Conservation (phyloP, 2,113 vertebrate genomes). For the Bungarus multicinctus region DNA sequence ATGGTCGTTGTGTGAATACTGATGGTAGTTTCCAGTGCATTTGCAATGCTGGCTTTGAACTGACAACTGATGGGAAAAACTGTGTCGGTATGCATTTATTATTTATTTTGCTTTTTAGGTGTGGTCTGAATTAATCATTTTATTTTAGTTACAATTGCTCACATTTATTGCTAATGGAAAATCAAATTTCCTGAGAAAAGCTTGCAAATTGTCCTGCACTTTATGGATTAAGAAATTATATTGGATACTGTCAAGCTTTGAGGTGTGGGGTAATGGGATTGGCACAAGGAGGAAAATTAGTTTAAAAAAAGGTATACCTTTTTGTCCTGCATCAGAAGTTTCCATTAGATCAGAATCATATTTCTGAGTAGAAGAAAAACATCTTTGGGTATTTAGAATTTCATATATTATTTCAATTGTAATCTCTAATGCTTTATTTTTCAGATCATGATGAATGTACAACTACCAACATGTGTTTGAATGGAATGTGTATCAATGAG, state of each 20-base stretch:
- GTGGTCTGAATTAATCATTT: not conserved
- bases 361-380: not conserved
- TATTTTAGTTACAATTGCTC: not conserved
- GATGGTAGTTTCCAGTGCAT: constrained; percentile 79
- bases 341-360: not conserved
- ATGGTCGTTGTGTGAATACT: constrained; percentile 77
- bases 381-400: not conserved
- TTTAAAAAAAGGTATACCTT: not conserved
- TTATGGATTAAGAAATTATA: not conserved
- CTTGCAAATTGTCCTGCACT: not conserved
- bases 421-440: constrained; percentile 6
- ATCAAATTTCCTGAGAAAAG: not conserved
- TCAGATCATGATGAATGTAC: constrained; percentile 77
- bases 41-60: constrained; percentile 76
- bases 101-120: not conserved
- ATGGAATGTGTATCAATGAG: constrained; percentile 82
- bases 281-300: not conserved
- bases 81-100: constrained; percentile 70
- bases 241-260: not conserved
- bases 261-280: not conserved
- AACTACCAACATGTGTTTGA: constrained; percentile 75
- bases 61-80: constrained; percentile 70
- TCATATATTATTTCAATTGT: not conserved
- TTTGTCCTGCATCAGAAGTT: not conserved
- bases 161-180: not conserved